Base-by-base conservation (phyloP, 2,113 vertebrate species). In the Clarias batrachus region DNA sequence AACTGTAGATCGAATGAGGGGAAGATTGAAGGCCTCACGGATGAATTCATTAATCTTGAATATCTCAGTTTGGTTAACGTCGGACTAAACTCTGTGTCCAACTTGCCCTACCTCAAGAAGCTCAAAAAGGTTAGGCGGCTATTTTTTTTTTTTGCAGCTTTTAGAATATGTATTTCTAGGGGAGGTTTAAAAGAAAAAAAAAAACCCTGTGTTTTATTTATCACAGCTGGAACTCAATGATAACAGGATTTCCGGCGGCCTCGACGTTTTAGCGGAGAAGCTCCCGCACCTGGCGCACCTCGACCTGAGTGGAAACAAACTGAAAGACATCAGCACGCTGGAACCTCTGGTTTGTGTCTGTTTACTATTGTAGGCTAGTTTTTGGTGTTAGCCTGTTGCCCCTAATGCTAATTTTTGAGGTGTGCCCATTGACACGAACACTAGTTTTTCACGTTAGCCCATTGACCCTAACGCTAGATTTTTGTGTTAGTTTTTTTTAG, bases 1-100 rank as follows among this genome's bases (percentile, higher is more conserved):
- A 97, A 97, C 91, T 97, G 97, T 94, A 96, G 95, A 92, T 96
- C 97, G 82, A 92, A 93, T 88, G 95, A 96, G 92, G 97, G 97
- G 88, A 96, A 97, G 94, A 97, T 97, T 19, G 96, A 97, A 92
- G 97, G 97, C 77, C 93, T 98, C 91, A 97, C 96, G 85, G 95
- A 93, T 87, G 97, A 97, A 90, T 98, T 97, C 93, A 94, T 96
- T 89, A 97, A 97, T 92, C 94, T 98, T 93, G 96, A 97, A 93
- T 97, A 97, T 91, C 96, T 98, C 93, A 97, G 97, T 94, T 95
- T 98, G 95, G 97, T 97, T 95, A 97, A 96, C 89, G 97, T 97
- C 74, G 93, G 95, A 90, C 93, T 98, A 94, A 94, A 95, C 66
- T 96, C 96, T 79, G 95, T 97, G 88, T 96, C 96, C 90, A 97